Conservation (phyloP, 1,140 invertebrate species). For the Halictus rubicundus region DNA sequence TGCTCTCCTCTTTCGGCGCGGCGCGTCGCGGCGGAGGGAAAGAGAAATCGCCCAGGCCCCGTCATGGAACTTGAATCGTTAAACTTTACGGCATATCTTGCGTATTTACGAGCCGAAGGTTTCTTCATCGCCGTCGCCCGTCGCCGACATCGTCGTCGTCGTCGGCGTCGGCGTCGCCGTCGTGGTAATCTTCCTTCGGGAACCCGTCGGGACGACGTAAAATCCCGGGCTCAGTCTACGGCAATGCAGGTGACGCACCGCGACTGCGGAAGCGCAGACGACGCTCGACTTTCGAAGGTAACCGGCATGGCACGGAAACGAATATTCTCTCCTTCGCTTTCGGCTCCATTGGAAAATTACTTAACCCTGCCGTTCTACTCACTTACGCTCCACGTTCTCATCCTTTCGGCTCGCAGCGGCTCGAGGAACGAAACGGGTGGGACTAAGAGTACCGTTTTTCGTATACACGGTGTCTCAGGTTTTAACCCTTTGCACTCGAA, state of each 20-base stretch:
- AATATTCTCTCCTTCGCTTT: background rate
- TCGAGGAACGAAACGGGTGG: too few species aligned
- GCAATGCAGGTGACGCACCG: conserved; percentile 62
- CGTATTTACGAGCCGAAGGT: conserved; percentile 61
- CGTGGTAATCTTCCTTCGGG: conserved; percentile 16
- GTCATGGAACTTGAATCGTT: conserved; percentile 63
- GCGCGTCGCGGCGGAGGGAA: too few species aligned
- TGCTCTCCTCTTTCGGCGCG: conserved; percentile 12
- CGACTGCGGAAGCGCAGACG: conserved; percentile 9
- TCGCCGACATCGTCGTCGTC: conserved; percentile 10
- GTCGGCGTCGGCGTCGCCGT: conserved; percentile 16
- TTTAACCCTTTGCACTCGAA: too few species aligned
- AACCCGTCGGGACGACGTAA: conserved; percentile 44
- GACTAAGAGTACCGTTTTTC: too few species aligned
- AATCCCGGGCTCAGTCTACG: conserved; percentile 24
- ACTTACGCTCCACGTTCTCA: too few species aligned
- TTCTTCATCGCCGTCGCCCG: conserved; percentile 39
- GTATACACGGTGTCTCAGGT: too few species aligned
- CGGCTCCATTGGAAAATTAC: background rate
- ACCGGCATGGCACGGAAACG: background rate
- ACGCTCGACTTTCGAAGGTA: background rate
- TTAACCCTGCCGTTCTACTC: background rate
- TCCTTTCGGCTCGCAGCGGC: too few species aligned
- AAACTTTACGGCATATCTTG: conserved; percentile 64
- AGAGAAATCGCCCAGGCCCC: background rate